A percentile compares a stretch with the other conserved stretches of the same genome.
Evolutionary conservation across 64 coral and sea anemone genomes (phyloP).

Genomic region (Montipora sp.): DNA sequence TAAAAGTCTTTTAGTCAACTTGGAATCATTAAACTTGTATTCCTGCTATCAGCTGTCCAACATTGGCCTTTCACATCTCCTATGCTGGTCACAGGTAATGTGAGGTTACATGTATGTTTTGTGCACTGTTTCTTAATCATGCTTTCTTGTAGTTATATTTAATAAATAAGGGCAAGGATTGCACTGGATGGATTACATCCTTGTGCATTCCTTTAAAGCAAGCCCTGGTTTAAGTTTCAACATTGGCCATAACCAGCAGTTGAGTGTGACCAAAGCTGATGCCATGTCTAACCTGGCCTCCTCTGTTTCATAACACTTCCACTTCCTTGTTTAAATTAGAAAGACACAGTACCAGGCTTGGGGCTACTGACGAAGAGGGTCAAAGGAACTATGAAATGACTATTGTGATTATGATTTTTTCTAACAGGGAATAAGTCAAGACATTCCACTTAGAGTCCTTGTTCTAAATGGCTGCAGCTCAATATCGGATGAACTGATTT

Average conservation of each 20-base stretch:
- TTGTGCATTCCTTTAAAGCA: too few relatives aligned
- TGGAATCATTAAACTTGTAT: constrained; percentile 85
- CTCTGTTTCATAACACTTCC: too few relatives aligned
- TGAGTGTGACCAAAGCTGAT: too few relatives aligned
- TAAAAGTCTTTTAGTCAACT: constrained; percentile 37
- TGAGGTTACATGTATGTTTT: background rate
- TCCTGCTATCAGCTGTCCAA: constrained; percentile 86
- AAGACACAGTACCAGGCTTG: too few relatives aligned
- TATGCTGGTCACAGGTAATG: constrained; percentile 67
- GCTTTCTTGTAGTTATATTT: too few relatives aligned
- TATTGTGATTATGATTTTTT: background rate
- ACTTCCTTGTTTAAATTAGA: too few relatives aligned
- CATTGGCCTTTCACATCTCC: constrained; percentile 64
- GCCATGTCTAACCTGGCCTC: too few relatives aligned
- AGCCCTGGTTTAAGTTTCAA: too few relatives aligned
- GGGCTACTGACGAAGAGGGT: background rate
- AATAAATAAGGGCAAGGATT: too few relatives aligned
- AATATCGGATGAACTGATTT: constrained; percentile 61
- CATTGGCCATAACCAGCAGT: too few relatives aligned
- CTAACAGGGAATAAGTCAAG: constrained; percentile 27
- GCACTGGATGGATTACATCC: too few relatives aligned
- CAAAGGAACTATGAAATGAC: background rate
- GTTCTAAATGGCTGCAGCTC: constrained; percentile 86
- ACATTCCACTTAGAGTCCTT: constrained; percentile 55
- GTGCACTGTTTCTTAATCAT: too few relatives aligned